Evolutionary conservation across 2,888 invertebrate species (phyloP).

Genomic region (Hypercompe scribonia): DNA sequence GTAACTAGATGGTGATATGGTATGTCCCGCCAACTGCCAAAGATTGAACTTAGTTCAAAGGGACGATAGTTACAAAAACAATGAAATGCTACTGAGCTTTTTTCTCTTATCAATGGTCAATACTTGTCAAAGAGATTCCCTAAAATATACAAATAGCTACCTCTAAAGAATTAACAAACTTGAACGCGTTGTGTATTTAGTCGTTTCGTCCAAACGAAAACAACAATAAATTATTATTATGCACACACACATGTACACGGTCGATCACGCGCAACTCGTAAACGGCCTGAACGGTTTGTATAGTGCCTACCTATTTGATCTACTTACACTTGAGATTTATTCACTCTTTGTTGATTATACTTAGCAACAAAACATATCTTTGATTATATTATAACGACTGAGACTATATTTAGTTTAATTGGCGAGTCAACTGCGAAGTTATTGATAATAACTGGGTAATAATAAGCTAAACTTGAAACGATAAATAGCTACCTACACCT

Average conservation of each 20-base stretch:
- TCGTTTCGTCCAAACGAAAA: neutral
- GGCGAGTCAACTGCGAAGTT: neutral
- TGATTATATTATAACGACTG: conserved; percentile 6
- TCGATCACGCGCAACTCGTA: conserved; percentile 8
- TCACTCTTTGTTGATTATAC: conserved; percentile 9
- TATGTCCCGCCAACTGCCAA: neutral
- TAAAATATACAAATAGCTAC: neutral
- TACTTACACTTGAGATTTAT: conserved; percentile 7
- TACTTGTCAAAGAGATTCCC: neutral
- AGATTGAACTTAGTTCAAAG: neutral
- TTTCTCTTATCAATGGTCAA: neutral
- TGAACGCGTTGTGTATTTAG: neutral
- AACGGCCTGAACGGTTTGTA: conserved; percentile 1
- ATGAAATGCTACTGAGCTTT: neutral
- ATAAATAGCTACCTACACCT: neutral
- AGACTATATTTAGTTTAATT: neutral
- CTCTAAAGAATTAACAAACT: neutral
- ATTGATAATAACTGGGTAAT: neutral
- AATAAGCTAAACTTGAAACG: neutral
- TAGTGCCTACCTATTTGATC: neutral
- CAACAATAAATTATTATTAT: neutral
- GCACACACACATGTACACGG: neutral
- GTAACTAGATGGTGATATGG: neutral
- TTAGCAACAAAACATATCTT: conserved; percentile 7
- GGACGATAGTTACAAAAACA: neutral